These are phyloP conservation scores for Macrophya annulata DNA, from an alignment of 2,888 invertebrate species.

Conservation along the genomic window DNA sequence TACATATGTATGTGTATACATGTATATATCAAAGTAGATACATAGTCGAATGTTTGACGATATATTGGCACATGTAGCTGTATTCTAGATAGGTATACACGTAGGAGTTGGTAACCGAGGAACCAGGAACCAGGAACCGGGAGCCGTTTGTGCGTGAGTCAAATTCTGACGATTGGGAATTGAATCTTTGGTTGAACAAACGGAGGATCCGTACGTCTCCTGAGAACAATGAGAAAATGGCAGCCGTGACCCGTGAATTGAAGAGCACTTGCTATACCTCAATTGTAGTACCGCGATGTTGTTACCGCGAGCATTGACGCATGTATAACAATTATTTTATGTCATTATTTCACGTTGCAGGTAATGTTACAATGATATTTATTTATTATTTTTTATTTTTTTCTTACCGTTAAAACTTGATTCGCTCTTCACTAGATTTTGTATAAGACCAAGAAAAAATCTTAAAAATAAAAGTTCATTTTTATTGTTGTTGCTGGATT, in stretches of 20 bases:
- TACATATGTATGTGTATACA: not conserved
- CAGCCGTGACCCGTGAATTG: slow-evolving; percentile 49
- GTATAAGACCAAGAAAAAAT: not conserved
- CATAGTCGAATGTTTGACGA: not conserved
- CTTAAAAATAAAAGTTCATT: not conserved
- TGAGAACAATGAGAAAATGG: slow-evolving; percentile 49
- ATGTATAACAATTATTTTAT: slow-evolving; percentile 37
- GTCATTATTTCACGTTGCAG: slow-evolving; percentile 33
- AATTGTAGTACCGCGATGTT: slow-evolving; percentile 36
- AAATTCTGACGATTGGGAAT: slow-evolving; percentile 54
- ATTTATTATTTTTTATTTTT: not conserved
- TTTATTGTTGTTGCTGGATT: too few relatives aligned
- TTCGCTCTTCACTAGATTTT: not conserved
- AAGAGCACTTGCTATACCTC: slow-evolving; percentile 16
- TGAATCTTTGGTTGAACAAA: slow-evolving; percentile 47
- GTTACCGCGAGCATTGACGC: slow-evolving; percentile 12
- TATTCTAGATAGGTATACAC: not conserved
- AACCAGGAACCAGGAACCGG: not conserved
- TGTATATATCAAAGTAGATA: not conserved
- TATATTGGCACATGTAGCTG: slow-evolving; percentile 12
- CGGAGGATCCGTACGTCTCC: slow-evolving; percentile 47
- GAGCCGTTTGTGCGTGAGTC: slow-evolving; percentile 48
- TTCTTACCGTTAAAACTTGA: not conserved
- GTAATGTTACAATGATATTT: slow-evolving; percentile 10
- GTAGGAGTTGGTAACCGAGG: not conserved